Percentiles rank a stretch among this genome's conserved stretches.
Evolutionary conservation across 2,113 vertebrate genomes (phyloP).

Genomic region (Theristicus caerulescens): DNA sequence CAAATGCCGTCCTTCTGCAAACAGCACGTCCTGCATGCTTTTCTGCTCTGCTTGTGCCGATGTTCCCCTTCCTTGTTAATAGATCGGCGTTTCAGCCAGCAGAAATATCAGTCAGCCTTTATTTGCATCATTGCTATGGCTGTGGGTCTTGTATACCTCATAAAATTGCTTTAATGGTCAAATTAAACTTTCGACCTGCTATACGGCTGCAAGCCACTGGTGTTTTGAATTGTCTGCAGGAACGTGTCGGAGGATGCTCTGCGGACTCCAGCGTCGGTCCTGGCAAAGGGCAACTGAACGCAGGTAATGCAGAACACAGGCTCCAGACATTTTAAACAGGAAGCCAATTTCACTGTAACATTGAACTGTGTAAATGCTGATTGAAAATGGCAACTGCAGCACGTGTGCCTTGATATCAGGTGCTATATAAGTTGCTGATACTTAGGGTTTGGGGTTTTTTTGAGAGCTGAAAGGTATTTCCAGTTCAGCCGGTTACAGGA

Average conservation of each 20-base stretch:
- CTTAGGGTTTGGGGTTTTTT: not conserved
- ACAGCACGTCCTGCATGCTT: not conserved
- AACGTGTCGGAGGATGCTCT: not conserved
- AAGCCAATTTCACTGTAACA: not conserved
- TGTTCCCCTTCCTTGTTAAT: not conserved
- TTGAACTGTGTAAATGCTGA: not conserved
- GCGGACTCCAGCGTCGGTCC: not conserved
- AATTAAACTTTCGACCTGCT: constrained; percentile 16
- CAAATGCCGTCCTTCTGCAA: not conserved
- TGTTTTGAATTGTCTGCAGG: not conserved
- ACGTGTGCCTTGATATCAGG: not conserved
- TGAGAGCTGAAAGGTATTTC: not conserved
- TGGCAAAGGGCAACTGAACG: not conserved
- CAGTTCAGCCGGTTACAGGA: not conserved
- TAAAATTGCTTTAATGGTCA: not conserved
- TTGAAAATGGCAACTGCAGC: not conserved
- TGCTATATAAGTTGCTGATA: not conserved
- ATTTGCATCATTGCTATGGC: not conserved
- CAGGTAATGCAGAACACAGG: not conserved
- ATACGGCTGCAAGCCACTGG: not conserved
- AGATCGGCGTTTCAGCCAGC: not conserved
- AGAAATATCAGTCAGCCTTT: not conserved
- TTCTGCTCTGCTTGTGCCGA: not conserved
- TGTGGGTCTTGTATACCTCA: not conserved
- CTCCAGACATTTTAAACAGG: not conserved